Evolutionary conservation across 1,140 invertebrate species (phyloP), one percentile per base, ranked within the genome.

Genomic region (Lepidurus couesii): DNA sequence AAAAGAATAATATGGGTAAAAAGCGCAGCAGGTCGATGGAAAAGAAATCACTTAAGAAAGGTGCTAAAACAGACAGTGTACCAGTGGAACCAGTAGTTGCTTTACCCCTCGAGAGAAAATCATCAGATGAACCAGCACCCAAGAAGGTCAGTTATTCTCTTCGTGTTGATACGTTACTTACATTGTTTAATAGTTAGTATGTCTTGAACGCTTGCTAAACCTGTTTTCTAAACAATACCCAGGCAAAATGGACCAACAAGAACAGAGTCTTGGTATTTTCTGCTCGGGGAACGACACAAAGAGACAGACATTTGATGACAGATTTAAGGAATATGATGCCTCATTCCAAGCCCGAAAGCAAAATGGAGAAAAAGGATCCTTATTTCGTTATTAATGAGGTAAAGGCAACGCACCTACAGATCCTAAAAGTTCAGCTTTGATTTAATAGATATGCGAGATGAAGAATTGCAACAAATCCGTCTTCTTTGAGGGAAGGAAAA

Each of bases 391-490:
- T 91, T 26, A 91, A 91, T 86, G 90, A 91, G 85, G 90, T 90
- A 83, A 82, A 74, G 75, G 43, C 43, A 9, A 6, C 42, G n/a
- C n/a, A 44, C 0, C 78, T 47, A 21, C 10, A 1, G 34, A 24
- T 42, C 34, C n/a, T 7, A 44, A 44, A 7, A 34, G 0, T 21
- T n/a, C 74, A 21, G 13, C 13, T 73, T 44, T 10, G 53, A 43
- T 81, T 77, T 34, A 73, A 42, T 80, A 88, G 89, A 94, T 98
- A 83, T 95, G 94, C 86, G 94, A 96, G 86, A 95, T 97, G 89
- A 96, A 96, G 84, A 97, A 99, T 85, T 99, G 97, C 83, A 97
- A 95, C 81, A 98, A 98, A 87, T 92, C 93, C 80, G 88, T 99
- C 77, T 90, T 97, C 80, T 98, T 99, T 86, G 96, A 98, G 86